A percentile compares a stretch with the other conserved stretches of the same genome.
Evolutionary conservation across 2,113 vertebrate species (phyloP).

Genomic region (Pica pica): DNA sequence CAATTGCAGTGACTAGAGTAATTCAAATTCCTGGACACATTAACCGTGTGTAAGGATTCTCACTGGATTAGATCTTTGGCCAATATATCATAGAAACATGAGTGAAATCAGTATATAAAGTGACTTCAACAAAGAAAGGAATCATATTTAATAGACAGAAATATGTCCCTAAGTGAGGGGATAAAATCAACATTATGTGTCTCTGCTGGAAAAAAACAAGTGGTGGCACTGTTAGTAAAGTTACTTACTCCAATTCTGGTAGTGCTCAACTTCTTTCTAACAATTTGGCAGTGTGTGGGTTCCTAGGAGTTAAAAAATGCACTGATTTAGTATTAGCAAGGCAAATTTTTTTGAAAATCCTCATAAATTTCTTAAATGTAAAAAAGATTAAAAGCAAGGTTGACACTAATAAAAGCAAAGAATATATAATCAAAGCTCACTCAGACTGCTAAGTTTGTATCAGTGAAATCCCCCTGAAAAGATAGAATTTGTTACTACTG

Average conservation of each 20-base stretch:
- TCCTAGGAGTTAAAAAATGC: not conserved
- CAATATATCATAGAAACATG: not conserved
- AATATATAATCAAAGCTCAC: not conserved
- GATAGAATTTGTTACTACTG: not conserved
- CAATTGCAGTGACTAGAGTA: not conserved
- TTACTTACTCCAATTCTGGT: not conserved
- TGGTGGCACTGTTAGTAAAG: not conserved
- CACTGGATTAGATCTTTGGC: not conserved
- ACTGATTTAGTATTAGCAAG: not conserved
- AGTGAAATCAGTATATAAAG: not conserved
- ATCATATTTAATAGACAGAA: not conserved
- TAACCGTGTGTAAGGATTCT: not conserved
- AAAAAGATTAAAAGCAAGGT: not conserved
- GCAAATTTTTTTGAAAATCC: not conserved
- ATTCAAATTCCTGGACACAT: not conserved
- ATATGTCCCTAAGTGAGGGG: not conserved
- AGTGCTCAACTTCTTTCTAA: not conserved
- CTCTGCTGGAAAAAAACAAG: not conserved
- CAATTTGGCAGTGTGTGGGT: rapidly evolving
- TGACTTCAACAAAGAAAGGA: not conserved
- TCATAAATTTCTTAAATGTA: not conserved
- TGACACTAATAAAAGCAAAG: not conserved
- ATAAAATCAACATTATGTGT: not conserved
- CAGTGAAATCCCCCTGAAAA: not conserved
- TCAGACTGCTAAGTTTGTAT: not conserved